Evolutionary conservation across 2,113 vertebrate genomes (phyloP).

Genomic region (Thunnus maccoyii): DNA sequence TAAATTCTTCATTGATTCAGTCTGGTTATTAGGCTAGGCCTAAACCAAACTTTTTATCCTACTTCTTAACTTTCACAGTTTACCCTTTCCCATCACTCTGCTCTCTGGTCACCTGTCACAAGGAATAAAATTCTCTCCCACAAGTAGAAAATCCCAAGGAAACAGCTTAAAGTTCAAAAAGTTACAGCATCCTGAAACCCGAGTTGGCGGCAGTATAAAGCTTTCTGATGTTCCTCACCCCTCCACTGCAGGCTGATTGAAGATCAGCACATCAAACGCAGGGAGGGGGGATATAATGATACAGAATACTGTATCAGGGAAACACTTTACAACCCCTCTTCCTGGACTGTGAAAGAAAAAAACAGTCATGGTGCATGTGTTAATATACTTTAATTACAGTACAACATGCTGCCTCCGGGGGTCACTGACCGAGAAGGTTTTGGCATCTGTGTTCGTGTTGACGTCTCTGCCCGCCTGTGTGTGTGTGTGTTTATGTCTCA

Average conservation of each 20-base stretch:
- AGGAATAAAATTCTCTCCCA: slow-evolving; percentile 47
- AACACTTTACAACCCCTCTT: slow-evolving; percentile 61
- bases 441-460: slow-evolving; percentile 57
- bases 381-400: slow-evolving; percentile 76
- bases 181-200: slow-evolving; percentile 75
- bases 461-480: slow-evolving; percentile 10
- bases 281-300: slow-evolving; percentile 51
- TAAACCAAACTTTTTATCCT: slow-evolving; percentile 21
- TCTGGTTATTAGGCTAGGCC: not conserved
- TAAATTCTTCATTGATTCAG: not conserved
- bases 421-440: slow-evolving; percentile 39
- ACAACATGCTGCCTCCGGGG: slow-evolving; percentile 50
- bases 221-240: slow-evolving; percentile 62
- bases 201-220: slow-evolving; percentile 52
- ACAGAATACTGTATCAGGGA: slow-evolving; percentile 62
- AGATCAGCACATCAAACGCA: slow-evolving; percentile 76
- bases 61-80: slow-evolving; percentile 46
- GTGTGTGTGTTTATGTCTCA: slow-evolving; percentile 19
- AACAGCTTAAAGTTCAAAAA: slow-evolving; percentile 69
- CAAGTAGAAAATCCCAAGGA: slow-evolving; percentile 61
- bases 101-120: slow-evolving; percentile 71
- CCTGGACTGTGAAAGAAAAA: slow-evolving; percentile 26
- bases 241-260: slow-evolving; percentile 60
- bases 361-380: slow-evolving; percentile 68
- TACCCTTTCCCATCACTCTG: slow-evolving; percentile 6